phyloP scores from a whole-genome alignment of 2,888 invertebrate genomes.

The Macrosoma leucophasiata region DNA sequence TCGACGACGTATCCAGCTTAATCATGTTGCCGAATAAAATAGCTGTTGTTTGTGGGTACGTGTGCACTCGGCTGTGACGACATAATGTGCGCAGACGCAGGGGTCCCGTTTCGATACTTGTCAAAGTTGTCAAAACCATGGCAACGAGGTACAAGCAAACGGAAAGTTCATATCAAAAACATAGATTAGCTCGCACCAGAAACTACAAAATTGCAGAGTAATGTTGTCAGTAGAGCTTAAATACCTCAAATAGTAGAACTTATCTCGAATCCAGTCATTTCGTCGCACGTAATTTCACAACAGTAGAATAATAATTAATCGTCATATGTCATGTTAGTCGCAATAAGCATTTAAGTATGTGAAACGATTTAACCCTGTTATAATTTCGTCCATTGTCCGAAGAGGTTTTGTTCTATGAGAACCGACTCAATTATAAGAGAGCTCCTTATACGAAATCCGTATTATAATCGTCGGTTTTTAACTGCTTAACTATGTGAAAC shows the following conservation, averaged over 20 bases:
- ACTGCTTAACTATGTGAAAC: slow-evolving; percentile 73
- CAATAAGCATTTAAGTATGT: slow-evolving; percentile 69
- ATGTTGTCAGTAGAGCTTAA: too few species aligned
- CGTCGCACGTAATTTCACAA: slow-evolving; percentile 42
- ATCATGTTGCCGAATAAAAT: too few species aligned
- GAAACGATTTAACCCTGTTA: slow-evolving; percentile 67
- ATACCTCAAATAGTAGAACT: slow-evolving; percentile 16
- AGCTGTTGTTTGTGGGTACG: too few species aligned
- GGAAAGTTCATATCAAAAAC: too few species aligned
- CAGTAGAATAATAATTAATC: slow-evolving; percentile 57
- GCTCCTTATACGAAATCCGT: slow-evolving; percentile 61
- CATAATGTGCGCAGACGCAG: slow-evolving; percentile 11
- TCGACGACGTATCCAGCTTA: too few species aligned
- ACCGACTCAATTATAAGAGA: slow-evolving; percentile 67
- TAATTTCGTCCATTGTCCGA: slow-evolving; percentile 72
- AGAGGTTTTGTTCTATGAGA: slow-evolving; percentile 69
- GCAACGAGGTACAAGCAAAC: too few species aligned
- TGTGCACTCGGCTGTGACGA: slow-evolving; percentile 20
- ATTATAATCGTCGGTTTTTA: slow-evolving; percentile 70
- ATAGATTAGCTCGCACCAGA: too few species aligned
- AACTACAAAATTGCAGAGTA: too few species aligned
- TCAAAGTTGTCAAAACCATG: slow-evolving; percentile 12
- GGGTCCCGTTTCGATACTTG: slow-evolving; percentile 11
- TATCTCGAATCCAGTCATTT: slow-evolving; percentile 34
- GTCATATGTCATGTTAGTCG: slow-evolving; percentile 62